These are phyloP conservation scores for Apotomis capreana DNA, from an alignment of 2,888 invertebrate species.

Conservation along the genomic window DNA sequence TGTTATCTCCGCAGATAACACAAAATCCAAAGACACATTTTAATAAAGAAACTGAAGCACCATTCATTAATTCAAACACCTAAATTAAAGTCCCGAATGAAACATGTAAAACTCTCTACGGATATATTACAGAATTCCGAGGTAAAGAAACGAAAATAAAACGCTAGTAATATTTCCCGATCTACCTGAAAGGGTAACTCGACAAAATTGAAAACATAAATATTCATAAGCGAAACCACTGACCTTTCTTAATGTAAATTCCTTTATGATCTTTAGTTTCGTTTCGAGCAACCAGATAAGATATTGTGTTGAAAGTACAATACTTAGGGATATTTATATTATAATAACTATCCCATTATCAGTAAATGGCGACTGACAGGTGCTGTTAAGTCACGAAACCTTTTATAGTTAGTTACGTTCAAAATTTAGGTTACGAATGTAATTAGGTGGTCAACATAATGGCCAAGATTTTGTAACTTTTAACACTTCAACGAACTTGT, in stretches of 20 bases:
- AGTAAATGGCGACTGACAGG: too few relatives aligned
- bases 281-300: not conserved
- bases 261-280: not conserved
- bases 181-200: slow-evolving; percentile 1
- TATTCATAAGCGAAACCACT: slow-evolving; percentile 7
- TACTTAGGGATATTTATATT: too few relatives aligned
- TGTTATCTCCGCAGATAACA: too few relatives aligned
- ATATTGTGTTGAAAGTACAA: not conserved
- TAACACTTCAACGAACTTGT: too few relatives aligned
- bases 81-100: not conserved
- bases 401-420: too few relatives aligned
- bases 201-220: slow-evolving; percentile 1
- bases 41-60: too few relatives aligned
- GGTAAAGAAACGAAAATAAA: not conserved
- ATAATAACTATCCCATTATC: too few relatives aligned
- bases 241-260: slow-evolving; percentile 11
- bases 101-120: not conserved
- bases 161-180: not conserved
- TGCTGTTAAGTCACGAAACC: too few relatives aligned
- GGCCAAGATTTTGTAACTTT: too few relatives aligned
- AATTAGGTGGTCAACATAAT: too few relatives aligned
- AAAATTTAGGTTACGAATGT: too few relatives aligned
- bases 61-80: not conserved
- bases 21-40: too few relatives aligned
- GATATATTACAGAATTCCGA: not conserved